Conservation (phyloP, 2,888 invertebrate genomes). For the Sericinus montela region DNA sequence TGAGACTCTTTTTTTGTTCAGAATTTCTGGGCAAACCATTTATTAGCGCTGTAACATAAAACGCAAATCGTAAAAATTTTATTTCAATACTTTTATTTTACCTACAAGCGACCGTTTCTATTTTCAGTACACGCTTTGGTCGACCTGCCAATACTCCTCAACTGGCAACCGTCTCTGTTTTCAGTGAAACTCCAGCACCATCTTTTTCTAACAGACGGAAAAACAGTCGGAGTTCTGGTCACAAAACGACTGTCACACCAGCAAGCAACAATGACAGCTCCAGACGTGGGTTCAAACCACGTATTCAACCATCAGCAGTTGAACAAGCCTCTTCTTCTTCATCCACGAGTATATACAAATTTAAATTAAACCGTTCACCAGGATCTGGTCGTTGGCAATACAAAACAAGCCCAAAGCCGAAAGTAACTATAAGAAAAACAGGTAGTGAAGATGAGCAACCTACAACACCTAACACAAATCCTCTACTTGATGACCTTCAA, state of each 20-base stretch:
- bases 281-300: slow-evolving; percentile 85
- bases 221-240: slow-evolving; percentile 60
- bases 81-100: neutral
- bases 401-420: slow-evolving; percentile 92
- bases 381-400: slow-evolving; percentile 95
- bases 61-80: too few species aligned
- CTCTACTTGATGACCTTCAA: slow-evolving; percentile 63
- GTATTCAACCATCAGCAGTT: slow-evolving; percentile 76
- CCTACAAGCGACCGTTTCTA: slow-evolving; percentile 33
- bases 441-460: slow-evolving; percentile 75
- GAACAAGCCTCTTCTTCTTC: slow-evolving; percentile 72
- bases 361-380: slow-evolving; percentile 89
- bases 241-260: slow-evolving; percentile 63
- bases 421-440: slow-evolving; percentile 87
- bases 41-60: too few species aligned
- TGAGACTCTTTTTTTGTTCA: too few species aligned
- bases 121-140: slow-evolving; percentile 71
- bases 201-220: slow-evolving; percentile 77
- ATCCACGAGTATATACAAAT: slow-evolving; percentile 85
- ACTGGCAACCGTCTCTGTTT: slow-evolving; percentile 83
- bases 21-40: too few species aligned
- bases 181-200: slow-evolving; percentile 79
- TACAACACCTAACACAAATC: slow-evolving; percentile 65
- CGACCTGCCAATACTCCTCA: slow-evolving; percentile 75
- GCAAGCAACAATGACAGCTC: slow-evolving; percentile 61